A percentile compares a stretch with the other conserved stretches of the same genome.
Evolutionary conservation across 92 coral and sea anemone genomes (phyloP).

Genomic region (Epizoanthus ramosus): DNA sequence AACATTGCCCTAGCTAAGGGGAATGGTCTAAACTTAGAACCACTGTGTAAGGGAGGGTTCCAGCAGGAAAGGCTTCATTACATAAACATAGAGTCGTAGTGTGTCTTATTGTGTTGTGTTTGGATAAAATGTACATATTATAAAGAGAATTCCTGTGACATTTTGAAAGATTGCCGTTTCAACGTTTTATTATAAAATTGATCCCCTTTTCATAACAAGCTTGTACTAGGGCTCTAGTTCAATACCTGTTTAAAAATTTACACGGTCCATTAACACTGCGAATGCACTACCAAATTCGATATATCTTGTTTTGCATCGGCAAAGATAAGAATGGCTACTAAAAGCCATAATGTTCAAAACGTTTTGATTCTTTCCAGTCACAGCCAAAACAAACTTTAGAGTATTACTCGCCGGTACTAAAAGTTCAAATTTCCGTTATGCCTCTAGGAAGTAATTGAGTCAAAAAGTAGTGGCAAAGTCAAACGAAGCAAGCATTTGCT

Average conservation of each 20-base stretch:
- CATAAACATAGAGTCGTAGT: background rate
- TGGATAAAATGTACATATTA: background rate
- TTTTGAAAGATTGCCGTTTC: background rate
- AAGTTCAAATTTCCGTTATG: no score
- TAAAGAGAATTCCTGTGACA: background rate
- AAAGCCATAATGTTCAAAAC: slow-evolving; percentile 18
- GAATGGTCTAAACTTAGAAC: background rate
- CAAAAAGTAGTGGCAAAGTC: background rate
- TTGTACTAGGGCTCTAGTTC: background rate
- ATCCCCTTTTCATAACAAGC: background rate
- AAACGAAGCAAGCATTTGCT: background rate
- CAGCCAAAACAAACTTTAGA: slow-evolving; percentile 30
- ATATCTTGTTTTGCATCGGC: slow-evolving; percentile 36
- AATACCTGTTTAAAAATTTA: slow-evolving; percentile 41
- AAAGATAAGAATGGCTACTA: slow-evolving; percentile 33
- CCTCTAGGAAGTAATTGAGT: no score
- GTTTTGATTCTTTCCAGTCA: slow-evolving; percentile 24
- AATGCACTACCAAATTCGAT: slow-evolving; percentile 7
- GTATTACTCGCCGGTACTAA: background rate
- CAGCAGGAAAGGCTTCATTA: no score
- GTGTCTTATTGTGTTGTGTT: background rate
- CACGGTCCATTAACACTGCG: slow-evolving; percentile 22
- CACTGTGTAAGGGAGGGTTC: no score
- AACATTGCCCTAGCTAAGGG: background rate
- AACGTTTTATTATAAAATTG: background rate